Percentiles rank a stretch among this genome's conserved stretches.
Conservation (phyloP, 2,888 invertebrate species). For the Euclidia mi region DNA sequence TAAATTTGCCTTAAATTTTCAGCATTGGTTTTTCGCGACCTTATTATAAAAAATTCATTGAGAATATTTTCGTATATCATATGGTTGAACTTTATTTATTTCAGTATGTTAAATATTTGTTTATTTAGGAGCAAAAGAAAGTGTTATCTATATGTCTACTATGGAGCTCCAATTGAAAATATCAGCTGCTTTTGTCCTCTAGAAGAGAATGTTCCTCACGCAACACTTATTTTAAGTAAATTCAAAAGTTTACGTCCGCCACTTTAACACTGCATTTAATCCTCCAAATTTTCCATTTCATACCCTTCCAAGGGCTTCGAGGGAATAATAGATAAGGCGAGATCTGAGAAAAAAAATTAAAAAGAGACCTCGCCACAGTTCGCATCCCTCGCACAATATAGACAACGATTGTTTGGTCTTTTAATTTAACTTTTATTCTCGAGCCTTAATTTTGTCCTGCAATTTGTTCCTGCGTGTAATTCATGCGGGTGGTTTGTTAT, state of each 20-base stretch:
- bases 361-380: conserved; percentile 15
- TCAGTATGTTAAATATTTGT: too few relatives aligned
- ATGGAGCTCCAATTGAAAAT: too few relatives aligned
- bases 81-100: too few relatives aligned
- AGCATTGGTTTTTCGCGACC: too few relatives aligned
- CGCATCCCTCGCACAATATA: conserved; percentile 38
- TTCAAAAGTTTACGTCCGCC: conserved; percentile 3
- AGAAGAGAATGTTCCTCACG: too few relatives aligned
- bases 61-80: too few relatives aligned
- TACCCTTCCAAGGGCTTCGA: conserved; percentile 17
- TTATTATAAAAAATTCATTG: too few relatives aligned
- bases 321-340: conserved; percentile 27
- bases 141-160: too few relatives aligned
- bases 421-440: conserved; percentile 69
- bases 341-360: conserved; percentile 18
- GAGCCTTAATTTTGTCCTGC: conserved; percentile 60
- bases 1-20: too few relatives aligned
- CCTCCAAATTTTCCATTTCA: conserved; percentile 21
- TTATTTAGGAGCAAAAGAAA: too few relatives aligned
- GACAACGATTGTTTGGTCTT: conserved; percentile 51
- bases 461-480: conserved; percentile 65
- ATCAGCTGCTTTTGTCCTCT: too few relatives aligned
- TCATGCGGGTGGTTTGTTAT: conserved; percentile 59
- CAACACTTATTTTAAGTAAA: not conserved
- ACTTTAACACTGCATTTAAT: conserved; percentile 18